A percentile compares a stretch with the other conserved stretches of the same genome.
These are phyloP conservation scores for Crenuchus spilurus DNA, from an alignment of 2,797 vertebrate genomes.

Conservation along the genomic window DNA sequence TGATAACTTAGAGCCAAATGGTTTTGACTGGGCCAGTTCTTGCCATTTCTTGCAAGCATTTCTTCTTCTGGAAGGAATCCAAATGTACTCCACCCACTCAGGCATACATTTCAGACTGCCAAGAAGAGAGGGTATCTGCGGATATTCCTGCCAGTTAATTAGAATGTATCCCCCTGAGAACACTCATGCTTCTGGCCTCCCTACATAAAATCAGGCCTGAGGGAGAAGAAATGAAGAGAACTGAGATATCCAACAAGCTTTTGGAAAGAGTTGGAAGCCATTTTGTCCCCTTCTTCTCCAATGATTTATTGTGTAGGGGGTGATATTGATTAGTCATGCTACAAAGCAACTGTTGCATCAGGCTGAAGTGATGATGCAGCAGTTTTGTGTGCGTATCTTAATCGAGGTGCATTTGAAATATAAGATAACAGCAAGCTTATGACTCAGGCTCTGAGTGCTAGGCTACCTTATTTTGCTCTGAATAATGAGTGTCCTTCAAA, in stretches of 20 bases:
- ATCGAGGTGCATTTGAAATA: slow-evolving; percentile 1
- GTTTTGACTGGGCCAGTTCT: slow-evolving; percentile 60
- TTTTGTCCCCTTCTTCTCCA: slow-evolving; percentile 15
- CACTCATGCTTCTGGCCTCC: slow-evolving; percentile 61
- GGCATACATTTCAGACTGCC: slow-evolving; percentile 58
- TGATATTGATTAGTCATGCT: slow-evolving; percentile 49
- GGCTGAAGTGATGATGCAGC: slow-evolving; percentile 40
- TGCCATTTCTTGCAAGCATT: slow-evolving; percentile 48
- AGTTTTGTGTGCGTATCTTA: slow-evolving; percentile 25
- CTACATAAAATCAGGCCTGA: slow-evolving; percentile 59
- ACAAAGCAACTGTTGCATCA: slow-evolving; percentile 21
- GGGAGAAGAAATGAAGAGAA: slow-evolving; percentile 60
- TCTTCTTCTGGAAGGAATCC: slow-evolving; percentile 57
- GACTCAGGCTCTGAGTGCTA: not conserved
- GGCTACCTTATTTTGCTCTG: not conserved
- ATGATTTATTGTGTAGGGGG: slow-evolving; percentile 42
- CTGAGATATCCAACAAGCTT: slow-evolving; percentile 42
- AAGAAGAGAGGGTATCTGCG: slow-evolving; percentile 64
- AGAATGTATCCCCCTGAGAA: slow-evolving; percentile 67
- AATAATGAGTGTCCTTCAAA: slow-evolving; percentile 3
- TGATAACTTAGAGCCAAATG: slow-evolving; percentile 49
- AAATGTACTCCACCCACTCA: slow-evolving; percentile 60
- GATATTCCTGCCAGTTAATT: slow-evolving; percentile 71
- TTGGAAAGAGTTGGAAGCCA: slow-evolving; percentile 54
- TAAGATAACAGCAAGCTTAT: not conserved